A percentile compares a stretch with the other conserved stretches of the same genome.
These are phyloP conservation scores for Pollenia amentaria DNA, from an alignment of 2,888 invertebrate species.

Conservation along the genomic window DNA sequence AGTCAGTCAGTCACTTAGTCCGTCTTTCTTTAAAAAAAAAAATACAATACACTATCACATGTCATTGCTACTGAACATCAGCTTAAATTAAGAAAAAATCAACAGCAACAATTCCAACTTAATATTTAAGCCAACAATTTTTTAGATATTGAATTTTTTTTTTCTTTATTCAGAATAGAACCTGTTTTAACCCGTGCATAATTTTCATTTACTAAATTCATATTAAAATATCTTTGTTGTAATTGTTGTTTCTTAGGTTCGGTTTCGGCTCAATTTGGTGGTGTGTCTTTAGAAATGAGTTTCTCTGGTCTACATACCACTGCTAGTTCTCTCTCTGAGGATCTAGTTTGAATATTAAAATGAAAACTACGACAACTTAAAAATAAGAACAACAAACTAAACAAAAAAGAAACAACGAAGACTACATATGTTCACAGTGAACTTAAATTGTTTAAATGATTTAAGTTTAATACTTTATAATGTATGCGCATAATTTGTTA, in stretches of 20 bases:
- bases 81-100: constrained; percentile 69
- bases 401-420: background rate
- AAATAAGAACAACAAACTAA: background rate
- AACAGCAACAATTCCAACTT: constrained; percentile 41
- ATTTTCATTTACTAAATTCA: constrained; percentile 56
- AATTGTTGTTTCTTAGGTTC: constrained; percentile 45
- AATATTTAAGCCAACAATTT: constrained; percentile 52
- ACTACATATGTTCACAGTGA: constrained; percentile 57
- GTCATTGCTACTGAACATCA: constrained; percentile 74
- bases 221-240: constrained; percentile 39
- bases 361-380: background rate
- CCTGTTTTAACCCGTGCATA: constrained; percentile 66
- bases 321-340: constrained; percentile 12
- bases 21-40: constrained; percentile 25
- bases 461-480: constrained; percentile 54
- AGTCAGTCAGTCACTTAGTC: constrained; percentile 13
- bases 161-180: constrained; percentile 60
- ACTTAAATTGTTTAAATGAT: constrained; percentile 67
- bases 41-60: constrained; percentile 69
- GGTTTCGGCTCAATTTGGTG: constrained; percentile 57
- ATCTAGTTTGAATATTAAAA: constrained; percentile 55
- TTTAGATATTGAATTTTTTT: constrained; percentile 55
- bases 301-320: constrained; percentile 54
- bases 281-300: constrained; percentile 53
- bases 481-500: constrained; percentile 40